Percentiles rank a stretch among this genome's conserved stretches.
These are phyloP conservation scores for Caradrina kadenii DNA, from an alignment of 2,888 invertebrate species.

Conservation along the genomic window DNA sequence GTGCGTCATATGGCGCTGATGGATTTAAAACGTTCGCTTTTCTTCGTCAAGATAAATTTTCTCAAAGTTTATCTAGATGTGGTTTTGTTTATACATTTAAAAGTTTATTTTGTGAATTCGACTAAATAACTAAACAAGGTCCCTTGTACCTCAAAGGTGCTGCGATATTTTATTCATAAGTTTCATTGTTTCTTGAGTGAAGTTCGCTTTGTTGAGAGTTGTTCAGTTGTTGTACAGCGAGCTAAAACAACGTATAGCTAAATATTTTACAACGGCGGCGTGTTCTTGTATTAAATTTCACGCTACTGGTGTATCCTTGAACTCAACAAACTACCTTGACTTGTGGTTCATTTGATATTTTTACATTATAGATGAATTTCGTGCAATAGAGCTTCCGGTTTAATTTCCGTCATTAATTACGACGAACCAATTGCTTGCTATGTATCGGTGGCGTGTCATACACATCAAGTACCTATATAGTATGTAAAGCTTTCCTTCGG, in stretches of 20 bases:
- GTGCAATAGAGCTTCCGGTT: slow-evolving; percentile 20
- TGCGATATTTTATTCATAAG: slow-evolving; percentile 63
- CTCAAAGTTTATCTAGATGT: slow-evolving; percentile 21
- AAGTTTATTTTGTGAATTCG: slow-evolving; percentile 35
- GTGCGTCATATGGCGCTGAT: slow-evolving; percentile 53
- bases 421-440: slow-evolving; percentile 3
- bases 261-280: slow-evolving; percentile 53
- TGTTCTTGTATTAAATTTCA: slow-evolving; percentile 40
- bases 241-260: slow-evolving; percentile 30
- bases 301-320: slow-evolving; percentile 47
- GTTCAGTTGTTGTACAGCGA: slow-evolving; percentile 40
- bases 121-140: slow-evolving; percentile 42
- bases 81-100: slow-evolving; percentile 34
- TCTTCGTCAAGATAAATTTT: slow-evolving; percentile 27
- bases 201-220: slow-evolving; percentile 58
- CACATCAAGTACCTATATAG: slow-evolving; percentile 4
- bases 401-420: slow-evolving; percentile 31
- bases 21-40: slow-evolving; percentile 46
- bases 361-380: slow-evolving; percentile 20
- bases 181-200: slow-evolving; percentile 60
- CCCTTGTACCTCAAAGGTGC: slow-evolving; percentile 48
- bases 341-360: slow-evolving; percentile 33
- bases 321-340: slow-evolving; percentile 41
- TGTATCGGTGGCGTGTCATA: background rate
- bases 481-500: background rate